Percentiles rank a stretch among this genome's conserved stretches.
phyloP scores from a whole-genome alignment of 2,888 invertebrate genomes.

The Criorhina ranunculi region DNA sequence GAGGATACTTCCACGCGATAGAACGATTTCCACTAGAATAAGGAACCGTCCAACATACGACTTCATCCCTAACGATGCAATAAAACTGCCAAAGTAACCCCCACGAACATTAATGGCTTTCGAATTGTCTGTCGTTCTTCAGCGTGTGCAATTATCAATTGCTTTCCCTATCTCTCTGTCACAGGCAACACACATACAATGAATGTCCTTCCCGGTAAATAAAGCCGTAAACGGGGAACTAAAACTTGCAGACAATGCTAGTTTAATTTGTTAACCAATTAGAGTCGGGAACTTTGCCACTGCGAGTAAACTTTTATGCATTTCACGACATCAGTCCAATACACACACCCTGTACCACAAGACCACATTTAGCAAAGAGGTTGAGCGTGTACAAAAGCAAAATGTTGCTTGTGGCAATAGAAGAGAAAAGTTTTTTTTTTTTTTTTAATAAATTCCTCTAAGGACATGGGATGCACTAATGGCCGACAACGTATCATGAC shows the following conservation, averaged over 20 bases:
- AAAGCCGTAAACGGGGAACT: slow-evolving; percentile 20
- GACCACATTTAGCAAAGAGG: slow-evolving; percentile 34
- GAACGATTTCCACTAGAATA: too few species aligned
- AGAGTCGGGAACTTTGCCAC: slow-evolving; percentile 73
- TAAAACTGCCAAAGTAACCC: too few species aligned
- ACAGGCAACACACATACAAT: too few species aligned
- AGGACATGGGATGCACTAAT: slow-evolving; percentile 52
- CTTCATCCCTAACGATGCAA: too few species aligned
- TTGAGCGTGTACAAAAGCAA: slow-evolving; percentile 2
- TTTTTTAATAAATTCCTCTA: slow-evolving; percentile 15
- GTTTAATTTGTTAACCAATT: slow-evolving; percentile 74
- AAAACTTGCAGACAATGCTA: slow-evolving; percentile 48
- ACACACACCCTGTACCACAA: slow-evolving; percentile 47
- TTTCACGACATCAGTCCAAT: slow-evolving; percentile 38
- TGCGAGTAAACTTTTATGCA: slow-evolving; percentile 52
- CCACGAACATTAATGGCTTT: too few species aligned
- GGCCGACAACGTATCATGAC: slow-evolving; percentile 61
- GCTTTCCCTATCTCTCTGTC: too few species aligned
- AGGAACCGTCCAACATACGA: too few species aligned
- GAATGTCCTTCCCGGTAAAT: slow-evolving; percentile 1
- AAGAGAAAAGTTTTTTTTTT: slow-evolving; percentile 34
- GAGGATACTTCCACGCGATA: too few species aligned
- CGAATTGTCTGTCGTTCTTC: too few species aligned
- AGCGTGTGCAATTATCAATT: too few species aligned
- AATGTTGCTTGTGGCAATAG: background rate